phyloP scores from a whole-genome alignment of 2,888 invertebrate species.

The Tipula vernalis region DNA sequence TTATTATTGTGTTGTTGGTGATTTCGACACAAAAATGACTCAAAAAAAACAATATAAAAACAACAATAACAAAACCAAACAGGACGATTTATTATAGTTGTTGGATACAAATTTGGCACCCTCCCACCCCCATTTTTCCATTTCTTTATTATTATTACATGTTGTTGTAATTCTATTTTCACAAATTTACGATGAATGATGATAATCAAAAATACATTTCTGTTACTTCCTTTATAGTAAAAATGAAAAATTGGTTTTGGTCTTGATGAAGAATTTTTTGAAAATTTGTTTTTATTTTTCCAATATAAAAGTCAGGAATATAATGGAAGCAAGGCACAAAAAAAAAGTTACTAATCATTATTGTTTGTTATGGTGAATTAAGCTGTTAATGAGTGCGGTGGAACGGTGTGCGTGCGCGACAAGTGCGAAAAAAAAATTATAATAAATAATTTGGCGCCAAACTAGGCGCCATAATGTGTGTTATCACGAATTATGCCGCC shows the following conservation, averaged over 20 bases:
- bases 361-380: not conserved
- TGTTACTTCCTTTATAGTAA: not conserved
- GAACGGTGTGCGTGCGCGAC: not conserved
- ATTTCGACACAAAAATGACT: not conserved
- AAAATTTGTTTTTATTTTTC: not conserved
- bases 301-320: not conserved
- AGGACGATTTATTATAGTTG: not conserved
- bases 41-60: not conserved
- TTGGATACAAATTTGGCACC: not conserved
- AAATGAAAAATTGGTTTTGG: not conserved
- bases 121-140: not conserved
- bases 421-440: not conserved
- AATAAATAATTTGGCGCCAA: not conserved
- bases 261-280: not conserved
- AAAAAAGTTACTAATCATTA: not conserved
- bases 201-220: not conserved
- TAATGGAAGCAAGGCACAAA: not conserved
- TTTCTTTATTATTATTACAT: not conserved
- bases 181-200: slow-evolving; percentile 4
- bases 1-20: not conserved
- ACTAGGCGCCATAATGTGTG: not conserved
- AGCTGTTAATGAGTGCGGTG: not conserved
- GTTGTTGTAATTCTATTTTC: not conserved
- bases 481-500: not conserved
- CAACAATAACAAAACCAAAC: not conserved